Evolutionary conservation across 2,113 vertebrate genomes (phyloP).

Genomic region (Falcunculus frontatus): DNA sequence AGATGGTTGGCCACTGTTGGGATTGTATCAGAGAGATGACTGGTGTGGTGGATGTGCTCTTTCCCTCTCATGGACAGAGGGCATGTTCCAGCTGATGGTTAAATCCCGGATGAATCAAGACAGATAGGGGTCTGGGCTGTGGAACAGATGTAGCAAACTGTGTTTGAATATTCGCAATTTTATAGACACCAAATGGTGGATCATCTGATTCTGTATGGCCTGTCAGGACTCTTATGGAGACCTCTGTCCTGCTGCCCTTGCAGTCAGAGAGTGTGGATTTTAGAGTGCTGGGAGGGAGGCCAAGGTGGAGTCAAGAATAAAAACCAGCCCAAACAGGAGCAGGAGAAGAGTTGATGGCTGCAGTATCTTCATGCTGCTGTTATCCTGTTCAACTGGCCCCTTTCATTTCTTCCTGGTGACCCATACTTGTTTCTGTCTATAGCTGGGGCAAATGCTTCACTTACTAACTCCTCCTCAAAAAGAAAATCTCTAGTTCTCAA

Average conservation of each 20-base stretch:
- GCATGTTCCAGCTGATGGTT: neutral
- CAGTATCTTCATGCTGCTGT: neutral
- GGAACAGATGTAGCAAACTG: neutral
- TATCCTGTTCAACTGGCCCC: neutral
- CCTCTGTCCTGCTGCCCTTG: neutral
- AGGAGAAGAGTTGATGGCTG: neutral
- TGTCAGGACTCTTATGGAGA: neutral
- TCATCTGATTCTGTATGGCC: neutral
- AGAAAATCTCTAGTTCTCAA: neutral
- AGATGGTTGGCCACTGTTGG: neutral
- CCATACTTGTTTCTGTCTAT: neutral
- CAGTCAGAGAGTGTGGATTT: neutral
- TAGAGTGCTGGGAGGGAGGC: neutral
- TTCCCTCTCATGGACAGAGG: neutral
- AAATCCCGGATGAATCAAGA: neutral
- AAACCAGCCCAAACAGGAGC: neutral
- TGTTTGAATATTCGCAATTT: neutral
- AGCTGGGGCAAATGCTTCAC: neutral
- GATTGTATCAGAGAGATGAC: neutral
- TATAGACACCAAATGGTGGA: neutral
- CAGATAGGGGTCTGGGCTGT: neutral
- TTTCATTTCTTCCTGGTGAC: neutral
- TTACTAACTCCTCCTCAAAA: neutral
- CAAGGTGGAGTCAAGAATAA: neutral
- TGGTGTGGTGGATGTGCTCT: neutral